Evolutionary conservation across 2,888 invertebrate genomes (phyloP).

Genomic region (Drepanosiphum platanoidis): DNA sequence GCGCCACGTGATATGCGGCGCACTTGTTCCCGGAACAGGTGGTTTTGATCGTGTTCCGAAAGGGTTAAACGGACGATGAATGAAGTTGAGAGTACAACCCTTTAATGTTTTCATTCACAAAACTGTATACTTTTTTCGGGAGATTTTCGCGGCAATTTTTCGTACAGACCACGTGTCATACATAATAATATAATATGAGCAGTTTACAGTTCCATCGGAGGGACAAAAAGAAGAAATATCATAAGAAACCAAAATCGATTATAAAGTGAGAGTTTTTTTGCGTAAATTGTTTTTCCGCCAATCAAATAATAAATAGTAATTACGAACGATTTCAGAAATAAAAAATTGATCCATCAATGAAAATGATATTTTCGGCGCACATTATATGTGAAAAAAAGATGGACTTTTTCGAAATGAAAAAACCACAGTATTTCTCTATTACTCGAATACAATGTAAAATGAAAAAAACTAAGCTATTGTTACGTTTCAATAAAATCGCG

Average conservation of each 20-base stretch:
- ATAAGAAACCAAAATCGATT: not conserved
- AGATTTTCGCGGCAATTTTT: not conserved
- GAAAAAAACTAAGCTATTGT: not conserved
- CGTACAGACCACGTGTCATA: not conserved
- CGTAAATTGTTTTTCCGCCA: no score
- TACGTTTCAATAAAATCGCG: not conserved
- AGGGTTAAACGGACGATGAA: conserved; percentile 51
- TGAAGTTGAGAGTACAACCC: conserved; percentile 9
- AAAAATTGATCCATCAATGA: no score
- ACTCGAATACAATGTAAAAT: no score
- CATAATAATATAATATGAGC: not conserved
- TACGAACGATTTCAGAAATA: no score
- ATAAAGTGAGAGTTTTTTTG: no score
- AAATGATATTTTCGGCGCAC: no score
- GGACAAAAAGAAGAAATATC: not conserved
- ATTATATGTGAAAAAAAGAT: no score
- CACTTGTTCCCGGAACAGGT: conserved; percentile 29
- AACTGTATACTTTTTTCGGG: not conserved
- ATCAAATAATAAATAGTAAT: no score
- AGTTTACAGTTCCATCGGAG: no score
- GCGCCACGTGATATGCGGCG: not conserved
- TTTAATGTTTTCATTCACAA: conserved; percentile 43
- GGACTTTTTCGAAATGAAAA: no score
- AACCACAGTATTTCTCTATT: no score
- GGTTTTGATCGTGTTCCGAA: conserved; percentile 13